phyloP scores from a whole-genome alignment of 2,797 vertebrate species.

The Gymnothorax javanicus region DNA sequence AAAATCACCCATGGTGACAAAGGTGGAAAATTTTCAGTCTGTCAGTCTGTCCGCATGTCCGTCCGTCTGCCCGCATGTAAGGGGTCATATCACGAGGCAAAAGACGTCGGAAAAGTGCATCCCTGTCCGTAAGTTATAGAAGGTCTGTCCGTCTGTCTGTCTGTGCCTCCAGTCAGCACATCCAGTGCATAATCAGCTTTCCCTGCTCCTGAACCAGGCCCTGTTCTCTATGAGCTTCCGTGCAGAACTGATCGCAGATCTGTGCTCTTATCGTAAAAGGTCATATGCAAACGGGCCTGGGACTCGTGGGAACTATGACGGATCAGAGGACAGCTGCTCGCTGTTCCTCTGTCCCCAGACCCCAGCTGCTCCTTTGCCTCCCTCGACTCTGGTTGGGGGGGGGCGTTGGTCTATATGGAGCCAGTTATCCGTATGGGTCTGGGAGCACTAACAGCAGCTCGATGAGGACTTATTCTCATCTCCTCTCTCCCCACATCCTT shows the following conservation, averaged over 20 bases:
- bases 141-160: not conserved
- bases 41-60: not conserved
- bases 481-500: too few relatives aligned
- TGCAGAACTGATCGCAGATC: too few relatives aligned
- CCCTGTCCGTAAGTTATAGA: too few relatives aligned
- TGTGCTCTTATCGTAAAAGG: too few relatives aligned
- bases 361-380: constrained; percentile 65
- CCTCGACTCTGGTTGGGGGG: not conserved
- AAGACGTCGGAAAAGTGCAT: too few relatives aligned
- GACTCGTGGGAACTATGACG: constrained; percentile 61
- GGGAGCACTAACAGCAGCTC: not conserved
- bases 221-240: too few relatives aligned
- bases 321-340: constrained; percentile 67
- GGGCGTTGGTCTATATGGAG: constrained; percentile 19
- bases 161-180: not conserved
- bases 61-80: not conserved
- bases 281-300: too few relatives aligned
- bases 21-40: not conserved
- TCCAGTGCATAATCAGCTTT: too few relatives aligned
- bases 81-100: too few relatives aligned
- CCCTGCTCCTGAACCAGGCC: too few relatives aligned
- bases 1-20: too few relatives aligned
- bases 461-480: too few relatives aligned
- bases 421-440: constrained; percentile 32
- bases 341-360: constrained; percentile 59